phyloP scores from a whole-genome alignment of 2,888 invertebrate species.

The Abrostola triplasia region DNA sequence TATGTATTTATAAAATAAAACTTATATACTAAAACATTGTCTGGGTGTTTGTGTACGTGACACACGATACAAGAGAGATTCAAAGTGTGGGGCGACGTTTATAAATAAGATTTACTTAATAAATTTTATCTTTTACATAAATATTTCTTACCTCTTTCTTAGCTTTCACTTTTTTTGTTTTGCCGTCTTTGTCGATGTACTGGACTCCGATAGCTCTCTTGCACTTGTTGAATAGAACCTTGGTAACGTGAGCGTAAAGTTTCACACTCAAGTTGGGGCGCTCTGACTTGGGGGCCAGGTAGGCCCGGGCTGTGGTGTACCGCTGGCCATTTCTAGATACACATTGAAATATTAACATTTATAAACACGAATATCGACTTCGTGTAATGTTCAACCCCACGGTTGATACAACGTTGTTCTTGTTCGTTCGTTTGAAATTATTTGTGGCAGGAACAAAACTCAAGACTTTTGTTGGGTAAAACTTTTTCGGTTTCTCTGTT shows the following conservation, averaged over 20 bases:
- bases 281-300: conserved; percentile 73
- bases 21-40: too few species aligned
- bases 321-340: conserved; percentile 87
- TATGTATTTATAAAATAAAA: too few species aligned
- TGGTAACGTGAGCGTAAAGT: conserved; percentile 88
- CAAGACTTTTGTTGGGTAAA: too few species aligned
- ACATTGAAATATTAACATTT: background rate
- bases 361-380: too few species aligned
- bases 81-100: background rate
- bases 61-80: too few species aligned
- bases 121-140: background rate
- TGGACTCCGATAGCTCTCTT: conserved; percentile 86
- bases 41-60: too few species aligned
- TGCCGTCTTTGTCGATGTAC: conserved; percentile 79
- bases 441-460: too few species aligned
- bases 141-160: conserved; percentile 80
- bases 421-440: too few species aligned
- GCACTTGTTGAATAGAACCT: conserved; percentile 78
- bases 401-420: too few species aligned
- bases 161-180: conserved; percentile 74
- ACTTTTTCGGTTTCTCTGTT: too few species aligned
- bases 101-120: background rate
- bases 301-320: conserved; percentile 89
- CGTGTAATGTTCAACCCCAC: too few species aligned
- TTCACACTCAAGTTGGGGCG: conserved; percentile 88